Evolutionary conservation across 2,113 vertebrate genomes (phyloP).

Genomic region (Calyptommatus sinebrachiatus): DNA sequence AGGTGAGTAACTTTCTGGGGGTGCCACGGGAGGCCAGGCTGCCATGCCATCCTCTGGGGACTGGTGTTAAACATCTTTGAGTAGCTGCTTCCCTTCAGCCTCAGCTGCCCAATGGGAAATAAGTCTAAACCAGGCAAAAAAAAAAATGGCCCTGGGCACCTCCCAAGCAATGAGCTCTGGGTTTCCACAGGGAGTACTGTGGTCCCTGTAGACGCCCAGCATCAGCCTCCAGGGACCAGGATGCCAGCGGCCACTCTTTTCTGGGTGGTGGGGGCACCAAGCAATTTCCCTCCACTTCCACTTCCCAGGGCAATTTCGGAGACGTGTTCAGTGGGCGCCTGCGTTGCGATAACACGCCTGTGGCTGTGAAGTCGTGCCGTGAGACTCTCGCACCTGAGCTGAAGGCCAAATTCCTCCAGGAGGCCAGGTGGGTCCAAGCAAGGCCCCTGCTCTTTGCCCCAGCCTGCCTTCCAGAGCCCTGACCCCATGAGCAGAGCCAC

Average conservation of each 20-base stretch:
- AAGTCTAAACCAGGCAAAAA: background rate
- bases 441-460: rapidly evolving
- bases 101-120: background rate
- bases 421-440: constrained; percentile 79
- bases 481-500: background rate
- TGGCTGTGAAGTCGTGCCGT: constrained; percentile 94
- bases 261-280: background rate
- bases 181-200: no score
- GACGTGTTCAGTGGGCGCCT: constrained; percentile 91
- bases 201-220: background rate
- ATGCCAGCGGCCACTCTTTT: background rate
- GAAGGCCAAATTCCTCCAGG: constrained; percentile 95
- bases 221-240: background rate
- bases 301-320: constrained; percentile 90
- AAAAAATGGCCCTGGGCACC: background rate
- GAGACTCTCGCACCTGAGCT: constrained; percentile 86
- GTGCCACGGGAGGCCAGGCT: background rate
- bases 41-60: background rate
- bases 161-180: no score
- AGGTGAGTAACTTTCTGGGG: constrained; percentile 70
- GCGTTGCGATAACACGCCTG: constrained; percentile 80
- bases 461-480: background rate
- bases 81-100: no score
- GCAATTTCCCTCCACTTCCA: rapidly evolving
- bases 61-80: background rate